Conservation (phyloP, 2,888 invertebrate genomes). For the Aleiodes leptofemur region DNA sequence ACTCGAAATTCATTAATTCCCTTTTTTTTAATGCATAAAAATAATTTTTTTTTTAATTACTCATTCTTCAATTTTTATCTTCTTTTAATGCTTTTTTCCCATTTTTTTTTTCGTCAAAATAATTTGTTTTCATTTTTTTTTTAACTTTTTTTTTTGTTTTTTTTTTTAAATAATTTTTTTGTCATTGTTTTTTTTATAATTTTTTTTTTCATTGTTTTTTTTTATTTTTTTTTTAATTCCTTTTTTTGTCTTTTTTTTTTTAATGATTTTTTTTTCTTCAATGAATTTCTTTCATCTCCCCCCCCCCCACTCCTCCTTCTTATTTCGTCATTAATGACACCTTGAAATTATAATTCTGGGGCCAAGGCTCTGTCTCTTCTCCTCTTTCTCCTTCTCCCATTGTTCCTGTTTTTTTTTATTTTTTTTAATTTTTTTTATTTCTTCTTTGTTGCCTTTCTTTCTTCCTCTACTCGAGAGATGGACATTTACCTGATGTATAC, state of each 20-base stretch:
- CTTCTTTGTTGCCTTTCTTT: constrained; percentile 2
- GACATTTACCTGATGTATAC: constrained; percentile 45
- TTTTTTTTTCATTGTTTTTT: too few species aligned
- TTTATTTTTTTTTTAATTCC: neutral
- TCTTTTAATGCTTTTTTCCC: too few species aligned
- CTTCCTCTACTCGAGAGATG: constrained; percentile 6
- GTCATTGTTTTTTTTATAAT: too few species aligned
- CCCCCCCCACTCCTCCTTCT: neutral
- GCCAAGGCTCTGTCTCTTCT: neutral
- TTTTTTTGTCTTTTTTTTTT: neutral
- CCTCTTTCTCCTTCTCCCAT: neutral
- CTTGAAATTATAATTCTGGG: constrained; percentile 8
- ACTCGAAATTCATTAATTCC: constrained; percentile 14
- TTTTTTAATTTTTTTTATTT: neutral
- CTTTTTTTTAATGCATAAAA: constrained; percentile 30
- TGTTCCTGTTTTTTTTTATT: constrained; percentile 1
- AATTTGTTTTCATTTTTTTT: too few species aligned
- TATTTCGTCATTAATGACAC: constrained; percentile 19
- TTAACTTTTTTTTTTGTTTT: too few species aligned
- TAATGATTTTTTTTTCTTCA: constrained; percentile 4
- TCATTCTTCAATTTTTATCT: too few species aligned
- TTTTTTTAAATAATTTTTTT: too few species aligned
- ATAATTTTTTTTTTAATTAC: neutral
- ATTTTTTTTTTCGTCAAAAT: too few species aligned
- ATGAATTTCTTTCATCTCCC: too few species aligned